phyloP scores from a whole-genome alignment of 2,888 invertebrate genomes.

The Phytoseiulus persimilis region DNA sequence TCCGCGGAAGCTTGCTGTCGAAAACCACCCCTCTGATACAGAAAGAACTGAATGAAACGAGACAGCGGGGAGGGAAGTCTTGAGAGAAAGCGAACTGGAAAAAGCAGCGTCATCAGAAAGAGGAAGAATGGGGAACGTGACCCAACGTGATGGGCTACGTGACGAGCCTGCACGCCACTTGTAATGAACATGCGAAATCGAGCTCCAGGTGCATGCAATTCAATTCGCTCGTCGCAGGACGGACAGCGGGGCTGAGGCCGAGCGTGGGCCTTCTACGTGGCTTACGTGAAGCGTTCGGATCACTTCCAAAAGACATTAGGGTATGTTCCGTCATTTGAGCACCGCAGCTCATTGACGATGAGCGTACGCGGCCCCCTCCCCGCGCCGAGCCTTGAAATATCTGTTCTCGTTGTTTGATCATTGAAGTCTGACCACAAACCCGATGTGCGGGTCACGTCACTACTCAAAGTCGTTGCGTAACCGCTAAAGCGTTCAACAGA shows the following conservation, averaged over 20 bases:
- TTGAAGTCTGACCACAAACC: background rate
- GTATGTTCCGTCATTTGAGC: no score
- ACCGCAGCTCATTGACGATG: no score
- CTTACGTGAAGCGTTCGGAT: no score
- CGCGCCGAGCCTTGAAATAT: background rate
- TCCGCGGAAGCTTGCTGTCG: background rate
- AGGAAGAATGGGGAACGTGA: background rate
- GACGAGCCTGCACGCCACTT: background rate
- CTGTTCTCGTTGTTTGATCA: background rate
- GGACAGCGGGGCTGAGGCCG: no score
- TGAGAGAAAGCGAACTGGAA: background rate
- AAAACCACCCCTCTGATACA: background rate
- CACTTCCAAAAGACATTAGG: no score
- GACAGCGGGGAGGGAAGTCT: background rate
- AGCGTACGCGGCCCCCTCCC: no score
- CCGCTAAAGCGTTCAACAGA: background rate
- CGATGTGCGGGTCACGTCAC: background rate
- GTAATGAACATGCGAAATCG: constrained; percentile 5
- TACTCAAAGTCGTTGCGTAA: background rate
- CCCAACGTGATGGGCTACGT: background rate
- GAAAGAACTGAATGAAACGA: background rate
- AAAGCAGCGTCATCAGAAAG: background rate
- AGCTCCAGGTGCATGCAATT: background rate
- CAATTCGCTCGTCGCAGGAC: background rate
- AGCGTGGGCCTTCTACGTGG: no score